These are phyloP conservation scores for Neoscelio sp. DNA, from an alignment of 2,888 invertebrate species.

Conservation along the genomic window DNA sequence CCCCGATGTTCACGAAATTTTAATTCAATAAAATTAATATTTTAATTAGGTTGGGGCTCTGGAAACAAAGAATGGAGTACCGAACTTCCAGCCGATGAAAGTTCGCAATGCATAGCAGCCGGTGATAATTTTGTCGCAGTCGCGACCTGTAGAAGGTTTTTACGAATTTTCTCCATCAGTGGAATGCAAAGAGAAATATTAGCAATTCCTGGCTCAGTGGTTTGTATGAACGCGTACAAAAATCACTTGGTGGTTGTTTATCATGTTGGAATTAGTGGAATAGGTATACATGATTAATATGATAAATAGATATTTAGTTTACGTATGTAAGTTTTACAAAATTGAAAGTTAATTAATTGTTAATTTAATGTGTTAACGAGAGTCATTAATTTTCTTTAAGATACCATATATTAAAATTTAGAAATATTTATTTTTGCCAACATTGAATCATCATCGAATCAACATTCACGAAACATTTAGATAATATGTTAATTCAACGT, in stretches of 20 bases:
- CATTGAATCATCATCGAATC: background rate
- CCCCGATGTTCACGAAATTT: background rate
- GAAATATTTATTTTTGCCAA: too few relatives aligned
- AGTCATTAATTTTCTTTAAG: too few relatives aligned
- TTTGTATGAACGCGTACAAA: conserved; percentile 87
- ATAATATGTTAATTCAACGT: too few relatives aligned
- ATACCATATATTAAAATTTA: conserved; percentile 6
- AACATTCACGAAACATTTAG: too few relatives aligned
- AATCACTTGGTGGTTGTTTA: conserved; percentile 87
- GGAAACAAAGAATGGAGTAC: conserved; percentile 95
- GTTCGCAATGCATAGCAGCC: conserved; percentile 87
- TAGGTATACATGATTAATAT: background rate
- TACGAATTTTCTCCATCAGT: conserved; percentile 93
- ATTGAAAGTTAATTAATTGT: background rate
- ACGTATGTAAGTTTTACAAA: too few relatives aligned
- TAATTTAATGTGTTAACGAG: too few relatives aligned
- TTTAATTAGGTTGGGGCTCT: conserved; percentile 83
- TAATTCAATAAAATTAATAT: background rate
- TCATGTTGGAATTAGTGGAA: conserved; percentile 85
- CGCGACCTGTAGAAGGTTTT: conserved; percentile 89
- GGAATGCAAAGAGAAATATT: conserved; percentile 94
- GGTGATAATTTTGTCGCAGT: conserved; percentile 91
- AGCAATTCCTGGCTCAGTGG: conserved; percentile 89
- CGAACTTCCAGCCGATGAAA: conserved; percentile 91
- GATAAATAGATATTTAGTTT: too few relatives aligned